These are phyloP conservation scores for Hemicordylus capensis DNA, from an alignment of 2,113 vertebrate genomes.

Conservation along the genomic window DNA sequence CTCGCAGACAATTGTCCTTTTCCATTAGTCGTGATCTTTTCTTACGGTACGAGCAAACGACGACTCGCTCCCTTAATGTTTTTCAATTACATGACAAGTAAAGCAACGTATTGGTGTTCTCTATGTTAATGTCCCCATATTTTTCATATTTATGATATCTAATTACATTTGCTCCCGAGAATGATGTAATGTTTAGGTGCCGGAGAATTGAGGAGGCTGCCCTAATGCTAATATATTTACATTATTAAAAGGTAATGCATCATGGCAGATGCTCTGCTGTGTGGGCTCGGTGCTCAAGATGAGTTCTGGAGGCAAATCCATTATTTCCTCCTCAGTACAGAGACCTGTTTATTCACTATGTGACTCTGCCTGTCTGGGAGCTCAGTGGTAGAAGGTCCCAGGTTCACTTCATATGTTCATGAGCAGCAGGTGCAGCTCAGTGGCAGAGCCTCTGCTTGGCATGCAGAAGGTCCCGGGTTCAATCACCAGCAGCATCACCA, in stretches of 20 bases:
- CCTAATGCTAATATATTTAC: conserved; percentile 71
- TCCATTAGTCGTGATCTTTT: conserved; percentile 54
- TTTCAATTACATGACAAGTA: conserved; percentile 61
- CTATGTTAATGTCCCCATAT: conserved; percentile 55
- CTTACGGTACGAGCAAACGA: not conserved
- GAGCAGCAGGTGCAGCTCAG: no score
- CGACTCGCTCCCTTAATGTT: conserved; percentile 52
- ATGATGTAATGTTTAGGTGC: conserved; percentile 70
- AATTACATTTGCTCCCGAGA: conserved; percentile 67
- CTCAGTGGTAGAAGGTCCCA: no score
- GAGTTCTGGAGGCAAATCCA: conserved; percentile 67
- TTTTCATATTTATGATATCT: conserved; percentile 74
- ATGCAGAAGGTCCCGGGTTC: no score
- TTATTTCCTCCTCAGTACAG: conserved; percentile 56
- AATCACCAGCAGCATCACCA: no score
- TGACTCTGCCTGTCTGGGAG: not conserved
- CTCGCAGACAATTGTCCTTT: conserved; percentile 51
- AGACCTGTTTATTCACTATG: conserved; percentile 21
- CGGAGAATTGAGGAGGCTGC: conserved; percentile 58
- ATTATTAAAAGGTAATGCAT: conserved; percentile 72
- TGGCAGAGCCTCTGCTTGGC: no score
- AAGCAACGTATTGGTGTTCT: conserved; percentile 60
- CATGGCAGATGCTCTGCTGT: conserved; percentile 52
- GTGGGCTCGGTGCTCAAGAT: conserved; percentile 55
- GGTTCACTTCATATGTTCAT: no score